Conservation (phyloP, 2,797 vertebrate genomes). For the Scleropages formosus region DNA sequence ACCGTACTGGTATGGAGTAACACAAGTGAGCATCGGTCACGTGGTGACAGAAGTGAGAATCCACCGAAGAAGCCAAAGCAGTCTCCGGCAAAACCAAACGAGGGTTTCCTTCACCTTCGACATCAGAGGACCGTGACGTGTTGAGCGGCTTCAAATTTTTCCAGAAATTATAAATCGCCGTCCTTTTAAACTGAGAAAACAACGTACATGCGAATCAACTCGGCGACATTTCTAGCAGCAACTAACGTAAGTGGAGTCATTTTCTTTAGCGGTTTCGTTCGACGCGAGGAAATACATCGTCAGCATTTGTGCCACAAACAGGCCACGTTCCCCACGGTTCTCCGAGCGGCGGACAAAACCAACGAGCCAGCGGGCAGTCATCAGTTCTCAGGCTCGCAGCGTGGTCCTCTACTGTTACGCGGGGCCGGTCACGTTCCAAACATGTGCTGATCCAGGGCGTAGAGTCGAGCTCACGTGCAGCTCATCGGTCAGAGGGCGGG, state of each 20-base stretch:
- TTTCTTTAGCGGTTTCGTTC: too few relatives aligned
- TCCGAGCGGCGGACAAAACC: not conserved
- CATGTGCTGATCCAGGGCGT: too few relatives aligned
- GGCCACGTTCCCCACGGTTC: too few relatives aligned
- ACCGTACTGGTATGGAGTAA: slow-evolving; percentile 1
- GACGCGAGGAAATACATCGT: too few relatives aligned
- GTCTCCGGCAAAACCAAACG: not conserved
- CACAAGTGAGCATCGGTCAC: slow-evolving; percentile 6
- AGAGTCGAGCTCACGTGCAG: too few relatives aligned
- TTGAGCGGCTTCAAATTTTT: too few relatives aligned
- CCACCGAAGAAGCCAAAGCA: not conserved
- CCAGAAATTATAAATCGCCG: too few relatives aligned
- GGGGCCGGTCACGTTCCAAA: too few relatives aligned
- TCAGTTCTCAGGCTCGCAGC: not conserved
- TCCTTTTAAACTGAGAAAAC: not conserved
- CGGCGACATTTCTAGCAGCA: too few relatives aligned
- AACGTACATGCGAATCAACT: not conserved
- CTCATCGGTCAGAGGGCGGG: too few relatives aligned
- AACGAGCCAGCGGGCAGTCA: not conserved
- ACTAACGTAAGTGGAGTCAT: not conserved
- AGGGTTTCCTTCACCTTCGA: slow-evolving; percentile 4
- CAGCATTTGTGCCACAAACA: too few relatives aligned
- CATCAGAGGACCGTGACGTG: not conserved
- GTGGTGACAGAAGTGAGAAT: not conserved
- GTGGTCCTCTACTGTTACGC: not conserved